A percentile compares a stretch with the other conserved stretches of the same genome.
These are phyloP conservation scores for Ectemnius continuus DNA, from an alignment of 2,888 invertebrate genomes.

Conservation along the genomic window DNA sequence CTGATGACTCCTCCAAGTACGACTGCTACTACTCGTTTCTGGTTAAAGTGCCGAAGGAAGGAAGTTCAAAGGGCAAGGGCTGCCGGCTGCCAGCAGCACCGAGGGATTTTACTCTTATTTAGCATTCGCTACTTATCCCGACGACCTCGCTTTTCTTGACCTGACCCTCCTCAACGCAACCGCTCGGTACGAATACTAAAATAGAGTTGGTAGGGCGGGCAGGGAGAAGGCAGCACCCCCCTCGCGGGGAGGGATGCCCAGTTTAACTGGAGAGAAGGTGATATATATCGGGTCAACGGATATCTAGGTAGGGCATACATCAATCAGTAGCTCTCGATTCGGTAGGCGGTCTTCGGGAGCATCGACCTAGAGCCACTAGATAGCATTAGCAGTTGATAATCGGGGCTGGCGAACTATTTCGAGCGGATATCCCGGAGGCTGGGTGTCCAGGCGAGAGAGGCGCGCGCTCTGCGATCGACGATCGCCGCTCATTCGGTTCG, in stretches of 20 bases:
- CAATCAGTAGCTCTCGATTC: conserved; percentile 19
- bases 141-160: conserved; percentile 1
- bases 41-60: too few relatives aligned
- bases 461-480: conserved; percentile 33
- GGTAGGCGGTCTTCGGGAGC: conserved; percentile 32
- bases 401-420: conserved; percentile 50
- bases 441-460: conserved; percentile 3
- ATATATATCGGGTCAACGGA: too few relatives aligned
- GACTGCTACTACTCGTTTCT: too few relatives aligned
- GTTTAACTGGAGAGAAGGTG: too few relatives aligned
- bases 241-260: too few relatives aligned
- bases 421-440: conserved; percentile 38
- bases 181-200: background rate
- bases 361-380: conserved; percentile 47
- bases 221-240: too few relatives aligned
- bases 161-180: conserved; percentile 11
- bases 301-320: too few relatives aligned
- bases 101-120: background rate
- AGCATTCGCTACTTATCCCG: conserved; percentile 1
- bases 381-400: conserved; percentile 40
- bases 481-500: conserved; percentile 56
- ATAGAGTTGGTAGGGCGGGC: background rate
- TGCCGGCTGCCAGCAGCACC: too few relatives aligned
- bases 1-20: too few relatives aligned
- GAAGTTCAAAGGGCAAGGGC: background rate